These are phyloP conservation scores for Brienomyrus brachyistius DNA, from an alignment of 2,113 vertebrate species.

Conservation along the genomic window DNA sequence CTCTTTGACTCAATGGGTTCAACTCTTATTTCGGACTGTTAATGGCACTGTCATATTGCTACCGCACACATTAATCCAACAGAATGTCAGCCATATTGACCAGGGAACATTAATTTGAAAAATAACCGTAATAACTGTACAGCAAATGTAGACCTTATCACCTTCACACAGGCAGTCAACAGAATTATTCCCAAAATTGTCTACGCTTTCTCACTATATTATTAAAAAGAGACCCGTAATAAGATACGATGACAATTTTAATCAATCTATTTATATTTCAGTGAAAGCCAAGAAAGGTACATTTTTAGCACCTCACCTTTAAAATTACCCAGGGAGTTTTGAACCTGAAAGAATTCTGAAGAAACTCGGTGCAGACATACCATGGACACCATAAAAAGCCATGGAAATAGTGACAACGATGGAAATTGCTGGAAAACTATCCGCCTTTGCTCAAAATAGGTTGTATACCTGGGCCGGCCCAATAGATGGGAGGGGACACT, in stretches of 20 bases:
- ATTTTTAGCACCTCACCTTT: background rate
- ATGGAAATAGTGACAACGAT: background rate
- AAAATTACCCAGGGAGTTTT: background rate
- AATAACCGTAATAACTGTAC: slow-evolving; percentile 39
- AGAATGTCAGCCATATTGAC: slow-evolving; percentile 37
- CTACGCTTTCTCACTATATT: background rate
- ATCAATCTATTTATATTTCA: background rate
- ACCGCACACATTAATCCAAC: background rate
- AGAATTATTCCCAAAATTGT: slow-evolving; percentile 23
- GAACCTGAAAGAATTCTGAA: background rate
- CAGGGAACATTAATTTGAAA: slow-evolving; percentile 43
- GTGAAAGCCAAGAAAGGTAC: background rate
- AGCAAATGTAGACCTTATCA: slow-evolving; percentile 33
- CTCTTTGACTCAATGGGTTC: slow-evolving; percentile 30
- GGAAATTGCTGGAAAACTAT: background rate
- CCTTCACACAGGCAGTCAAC: slow-evolving; percentile 29
- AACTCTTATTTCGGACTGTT: slow-evolving; percentile 25
- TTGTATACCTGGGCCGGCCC: background rate
- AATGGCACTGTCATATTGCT: slow-evolving; percentile 30
- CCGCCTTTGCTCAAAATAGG: background rate
- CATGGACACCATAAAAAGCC: background rate
- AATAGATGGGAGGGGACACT: background rate
- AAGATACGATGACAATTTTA: background rate
- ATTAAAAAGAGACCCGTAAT: background rate
- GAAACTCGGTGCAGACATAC: background rate